Conservation (phyloP, 2,113 vertebrate species). For the Hypocryptadius cinnamomeus region DNA sequence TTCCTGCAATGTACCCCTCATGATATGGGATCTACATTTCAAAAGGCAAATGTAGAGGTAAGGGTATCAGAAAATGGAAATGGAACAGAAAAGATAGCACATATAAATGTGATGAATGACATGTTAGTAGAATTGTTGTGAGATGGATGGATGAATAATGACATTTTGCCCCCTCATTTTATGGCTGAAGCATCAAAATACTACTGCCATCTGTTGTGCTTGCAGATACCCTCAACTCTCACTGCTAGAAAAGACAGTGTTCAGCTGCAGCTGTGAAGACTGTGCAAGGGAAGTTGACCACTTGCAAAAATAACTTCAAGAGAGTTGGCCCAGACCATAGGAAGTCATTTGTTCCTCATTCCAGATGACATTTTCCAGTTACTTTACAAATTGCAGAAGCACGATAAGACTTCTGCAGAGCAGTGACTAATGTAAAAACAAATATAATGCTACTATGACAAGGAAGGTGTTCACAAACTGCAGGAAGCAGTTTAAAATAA, state of each 20-base stretch:
- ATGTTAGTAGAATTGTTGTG: neutral
- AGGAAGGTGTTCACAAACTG: constrained; percentile 45
- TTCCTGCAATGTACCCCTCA: constrained; percentile 39
- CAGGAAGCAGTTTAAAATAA: constrained; percentile 58
- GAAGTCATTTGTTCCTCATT: constrained; percentile 1
- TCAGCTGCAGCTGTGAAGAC: constrained; percentile 11
- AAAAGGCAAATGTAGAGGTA: neutral
- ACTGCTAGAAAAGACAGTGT: neutral
- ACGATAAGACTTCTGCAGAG: constrained; percentile 12
- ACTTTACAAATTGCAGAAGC: constrained; percentile 39
- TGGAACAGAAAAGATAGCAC: neutral
- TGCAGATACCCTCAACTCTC: neutral
- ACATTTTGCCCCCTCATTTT: constrained; percentile 30
- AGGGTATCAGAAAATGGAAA: neutral
- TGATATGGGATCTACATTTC: neutral
- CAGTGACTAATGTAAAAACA: constrained; percentile 47
- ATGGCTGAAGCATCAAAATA: constrained; percentile 21
- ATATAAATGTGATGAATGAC: neutral
- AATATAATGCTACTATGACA: constrained; percentile 50
- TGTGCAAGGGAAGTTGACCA: neutral
- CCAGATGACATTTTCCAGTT: constrained; percentile 12
- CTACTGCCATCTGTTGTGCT: constrained; percentile 31
- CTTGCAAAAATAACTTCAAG: constrained; percentile 24
- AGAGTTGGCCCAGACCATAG: neutral
- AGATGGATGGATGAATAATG: neutral